Conservation (phyloP, 2,797 vertebrate species). For the Oreochromis grahami region DNA sequence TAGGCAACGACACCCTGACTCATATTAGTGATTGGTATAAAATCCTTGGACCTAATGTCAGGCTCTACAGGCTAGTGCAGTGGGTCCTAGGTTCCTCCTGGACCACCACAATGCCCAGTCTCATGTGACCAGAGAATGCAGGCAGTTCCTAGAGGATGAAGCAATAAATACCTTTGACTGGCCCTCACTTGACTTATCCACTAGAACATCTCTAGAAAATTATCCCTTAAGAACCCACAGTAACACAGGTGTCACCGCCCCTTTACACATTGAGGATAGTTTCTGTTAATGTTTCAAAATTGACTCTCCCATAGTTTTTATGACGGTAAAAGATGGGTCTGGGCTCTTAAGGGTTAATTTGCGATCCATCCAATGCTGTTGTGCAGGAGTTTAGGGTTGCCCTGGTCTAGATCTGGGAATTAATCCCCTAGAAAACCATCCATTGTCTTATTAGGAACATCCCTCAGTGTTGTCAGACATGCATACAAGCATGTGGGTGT, state of each 20-base stretch:
- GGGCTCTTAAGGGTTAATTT: too few relatives aligned
- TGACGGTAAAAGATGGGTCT: too few relatives aligned
- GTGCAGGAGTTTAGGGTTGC: neutral
- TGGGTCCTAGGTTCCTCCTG: neutral
- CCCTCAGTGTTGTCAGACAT: neutral
- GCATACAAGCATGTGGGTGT: neutral
- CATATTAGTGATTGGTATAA: neutral
- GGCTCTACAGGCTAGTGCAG: neutral
- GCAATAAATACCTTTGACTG: neutral
- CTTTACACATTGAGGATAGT: too few relatives aligned
- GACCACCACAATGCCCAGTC: neutral
- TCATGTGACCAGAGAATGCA: neutral
- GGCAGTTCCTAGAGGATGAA: neutral
- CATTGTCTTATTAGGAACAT: neutral
- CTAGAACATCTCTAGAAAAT: neutral
- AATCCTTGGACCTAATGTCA: neutral
- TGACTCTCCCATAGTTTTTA: too few relatives aligned
- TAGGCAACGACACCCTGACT: neutral
- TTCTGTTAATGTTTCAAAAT: too few relatives aligned
- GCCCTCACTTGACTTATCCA: neutral
- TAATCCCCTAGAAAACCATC: neutral
- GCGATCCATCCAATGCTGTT: neutral
- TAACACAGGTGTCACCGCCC: too few relatives aligned
- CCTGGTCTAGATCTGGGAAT: neutral
- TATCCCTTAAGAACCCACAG: too few relatives aligned